Evolutionary conservation across 2,113 vertebrate genomes (phyloP).

Genomic region (Tichodroma muraria): DNA sequence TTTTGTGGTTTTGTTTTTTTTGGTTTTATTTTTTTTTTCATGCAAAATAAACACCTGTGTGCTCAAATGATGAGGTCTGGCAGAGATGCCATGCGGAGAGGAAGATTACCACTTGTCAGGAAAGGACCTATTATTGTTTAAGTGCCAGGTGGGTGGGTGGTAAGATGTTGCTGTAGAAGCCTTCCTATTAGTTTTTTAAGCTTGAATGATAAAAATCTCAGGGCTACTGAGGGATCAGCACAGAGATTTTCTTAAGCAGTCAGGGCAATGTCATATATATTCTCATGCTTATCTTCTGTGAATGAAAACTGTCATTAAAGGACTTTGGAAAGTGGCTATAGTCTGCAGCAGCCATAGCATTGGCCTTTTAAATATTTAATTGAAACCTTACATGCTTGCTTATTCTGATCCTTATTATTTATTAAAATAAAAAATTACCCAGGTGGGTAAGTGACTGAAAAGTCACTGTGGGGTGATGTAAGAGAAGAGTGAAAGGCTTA

Average conservation of each 20-base stretch:
- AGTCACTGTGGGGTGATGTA: neutral
- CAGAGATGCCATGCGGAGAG: neutral
- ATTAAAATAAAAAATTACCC: neutral
- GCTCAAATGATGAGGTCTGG: neutral
- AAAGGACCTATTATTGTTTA: neutral
- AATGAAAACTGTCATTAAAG: neutral
- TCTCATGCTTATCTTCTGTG: neutral
- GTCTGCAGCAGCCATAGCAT: neutral
- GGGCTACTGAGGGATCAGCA: neutral
- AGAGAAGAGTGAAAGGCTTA: neutral
- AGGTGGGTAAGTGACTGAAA: neutral
- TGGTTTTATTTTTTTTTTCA: neutral
- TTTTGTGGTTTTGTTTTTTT: too few species aligned
- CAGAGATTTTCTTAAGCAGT: neutral
- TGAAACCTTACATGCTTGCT: neutral
- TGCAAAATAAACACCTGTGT: neutral
- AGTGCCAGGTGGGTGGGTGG: neutral
- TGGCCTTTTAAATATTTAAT: neutral
- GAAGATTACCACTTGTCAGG: neutral
- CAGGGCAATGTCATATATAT: neutral
- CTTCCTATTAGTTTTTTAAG: neutral
- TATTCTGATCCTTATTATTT: neutral
- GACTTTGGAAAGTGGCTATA: neutral
- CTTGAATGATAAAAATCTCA: neutral
- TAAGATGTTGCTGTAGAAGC: neutral